A percentile compares a stretch with the other conserved stretches of the same genome.
Conservation (phyloP, 2,113 vertebrate species). For the Lepisosteus osseus region DNA sequence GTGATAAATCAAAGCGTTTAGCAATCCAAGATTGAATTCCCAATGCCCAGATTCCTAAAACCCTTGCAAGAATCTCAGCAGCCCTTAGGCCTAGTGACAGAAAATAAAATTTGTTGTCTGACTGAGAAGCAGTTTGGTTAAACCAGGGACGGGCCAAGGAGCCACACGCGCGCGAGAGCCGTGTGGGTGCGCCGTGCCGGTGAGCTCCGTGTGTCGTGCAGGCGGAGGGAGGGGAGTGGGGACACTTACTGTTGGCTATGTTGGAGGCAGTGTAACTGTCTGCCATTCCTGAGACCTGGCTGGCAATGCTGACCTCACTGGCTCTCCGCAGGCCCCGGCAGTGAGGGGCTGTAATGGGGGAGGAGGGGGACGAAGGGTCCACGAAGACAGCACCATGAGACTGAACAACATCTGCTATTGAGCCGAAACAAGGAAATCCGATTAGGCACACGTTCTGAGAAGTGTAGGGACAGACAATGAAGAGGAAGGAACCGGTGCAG, state of each 20-base stretch:
- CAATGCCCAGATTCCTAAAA: too few relatives aligned
- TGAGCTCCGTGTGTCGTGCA: conserved; percentile 25
- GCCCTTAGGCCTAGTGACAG: background rate
- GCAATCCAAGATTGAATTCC: too few relatives aligned
- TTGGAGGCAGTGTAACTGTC: conserved; percentile 93
- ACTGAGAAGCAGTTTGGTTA: conserved; percentile 16
- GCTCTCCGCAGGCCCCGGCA: conserved; percentile 86
- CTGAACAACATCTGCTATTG: conserved; percentile 93
- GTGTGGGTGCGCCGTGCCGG: conserved; percentile 31
- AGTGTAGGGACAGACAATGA: conserved; percentile 33
- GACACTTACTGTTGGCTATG: conserved; percentile 94
- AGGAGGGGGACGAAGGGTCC: conserved; percentile 85
- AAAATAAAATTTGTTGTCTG: conserved; percentile 19
- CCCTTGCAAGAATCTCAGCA: background rate
- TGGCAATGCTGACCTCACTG: conserved; percentile 96
- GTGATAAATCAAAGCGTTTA: too few relatives aligned
- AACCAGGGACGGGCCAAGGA: background rate
- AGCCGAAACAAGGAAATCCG: conserved; percentile 79
- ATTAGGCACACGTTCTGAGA: conserved; percentile 68
- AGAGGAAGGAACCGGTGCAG: conserved; percentile 6
- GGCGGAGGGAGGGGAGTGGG: conserved; percentile 15
- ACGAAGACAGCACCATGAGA: conserved; percentile 89
- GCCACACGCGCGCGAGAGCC: conserved; percentile 33
- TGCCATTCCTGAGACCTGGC: conserved; percentile 96
- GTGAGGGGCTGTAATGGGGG: conserved; percentile 76